Base-by-base conservation (phyloP, 2,113 vertebrate genomes). In the Carollia perspicillata region DNA sequence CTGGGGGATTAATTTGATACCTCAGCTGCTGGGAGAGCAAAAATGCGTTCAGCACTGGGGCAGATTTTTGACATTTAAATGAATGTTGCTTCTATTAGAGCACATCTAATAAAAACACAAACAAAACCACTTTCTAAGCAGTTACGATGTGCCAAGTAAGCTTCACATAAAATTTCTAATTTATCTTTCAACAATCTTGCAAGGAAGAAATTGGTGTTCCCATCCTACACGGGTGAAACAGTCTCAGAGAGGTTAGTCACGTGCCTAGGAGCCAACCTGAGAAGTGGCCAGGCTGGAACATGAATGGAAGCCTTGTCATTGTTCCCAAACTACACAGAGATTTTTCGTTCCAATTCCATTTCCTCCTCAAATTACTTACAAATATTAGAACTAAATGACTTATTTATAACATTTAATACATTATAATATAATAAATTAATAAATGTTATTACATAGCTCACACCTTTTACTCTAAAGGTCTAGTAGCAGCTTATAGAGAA, bases 291-390 rank as follows among this genome's bases (percentile, higher is more conserved):
- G 60, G 8, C 6, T 69, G 65, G 63, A 79, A 86, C 47, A 22
- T 8, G 53, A 89, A 35, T 51, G 14, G 2, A 51, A 93, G 68
- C 51, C 72, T 84, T 93, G 30, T 7, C 60, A 69, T 65, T 51
- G 55, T 75, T 74, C 63, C 63, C 53, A 69, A 78, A 72, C 0
- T n/a, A 75, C 42, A 66, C 30, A 58, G 26, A 80, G 42, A 74
- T 37, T 84, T 96, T 88, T 12, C 71, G 53, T 86, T 90, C 14
- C 9, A 71, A 86, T 66, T 95, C 63, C 26, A 92, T 58, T 68
- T 30, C 28, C 16, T 94, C 28, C 78, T 77, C 17, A 86, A 83
- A 90, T 83, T 74, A 68, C 9, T 92, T 81, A 55, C 3, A 86
- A 55, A 80, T 79, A 81, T 92, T 60, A 92, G 37, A 80, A 89